Percentiles rank a stretch among this genome's conserved stretches.
These are phyloP conservation scores for Antedon mediterranea DNA, from an alignment of 53 echinoderm and acorn worm species.

Conservation along the genomic window DNA sequence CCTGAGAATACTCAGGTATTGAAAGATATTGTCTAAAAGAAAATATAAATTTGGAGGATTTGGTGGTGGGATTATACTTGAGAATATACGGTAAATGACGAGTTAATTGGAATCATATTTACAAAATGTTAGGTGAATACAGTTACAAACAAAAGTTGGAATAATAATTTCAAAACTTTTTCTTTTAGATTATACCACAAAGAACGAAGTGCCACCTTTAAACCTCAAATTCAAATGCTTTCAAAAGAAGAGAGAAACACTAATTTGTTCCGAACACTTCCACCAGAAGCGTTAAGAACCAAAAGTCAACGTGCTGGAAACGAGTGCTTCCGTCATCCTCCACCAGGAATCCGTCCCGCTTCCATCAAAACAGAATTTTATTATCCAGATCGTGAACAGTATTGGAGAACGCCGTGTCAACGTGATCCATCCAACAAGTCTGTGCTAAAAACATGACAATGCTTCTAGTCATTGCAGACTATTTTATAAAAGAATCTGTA, in stretches of 20 bases:
- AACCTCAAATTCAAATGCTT: conserved; percentile 52
- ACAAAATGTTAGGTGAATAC: no score
- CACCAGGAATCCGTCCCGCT: conserved; percentile 66
- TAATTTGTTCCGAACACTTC: conserved; percentile 54
- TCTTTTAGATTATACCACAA: conserved; percentile 67
- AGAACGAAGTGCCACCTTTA: conserved; percentile 46
- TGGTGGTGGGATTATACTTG: no score
- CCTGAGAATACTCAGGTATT: no score
- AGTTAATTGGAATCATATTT: no score
- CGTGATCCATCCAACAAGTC: conserved; percentile 44
- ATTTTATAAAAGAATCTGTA: no score
- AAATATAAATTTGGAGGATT: no score
- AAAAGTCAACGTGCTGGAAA: conserved; percentile 26
- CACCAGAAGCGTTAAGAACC: conserved; percentile 26
- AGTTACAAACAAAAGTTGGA: no score
- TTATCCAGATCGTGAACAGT: conserved; percentile 83
- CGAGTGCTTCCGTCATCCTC: conserved; percentile 58
- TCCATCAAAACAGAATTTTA: conserved; percentile 74
- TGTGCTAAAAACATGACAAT: conserved; percentile 2
- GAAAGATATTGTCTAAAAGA: no score
- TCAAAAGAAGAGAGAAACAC: conserved; percentile 43
- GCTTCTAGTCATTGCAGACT: no score
- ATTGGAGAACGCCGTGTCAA: conserved; percentile 25
- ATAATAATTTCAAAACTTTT: neutral
- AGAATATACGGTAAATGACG: no score